Evolutionary conservation across 2,113 vertebrate species (phyloP).

Genomic region (Hymenochirus boettgeri): DNA sequence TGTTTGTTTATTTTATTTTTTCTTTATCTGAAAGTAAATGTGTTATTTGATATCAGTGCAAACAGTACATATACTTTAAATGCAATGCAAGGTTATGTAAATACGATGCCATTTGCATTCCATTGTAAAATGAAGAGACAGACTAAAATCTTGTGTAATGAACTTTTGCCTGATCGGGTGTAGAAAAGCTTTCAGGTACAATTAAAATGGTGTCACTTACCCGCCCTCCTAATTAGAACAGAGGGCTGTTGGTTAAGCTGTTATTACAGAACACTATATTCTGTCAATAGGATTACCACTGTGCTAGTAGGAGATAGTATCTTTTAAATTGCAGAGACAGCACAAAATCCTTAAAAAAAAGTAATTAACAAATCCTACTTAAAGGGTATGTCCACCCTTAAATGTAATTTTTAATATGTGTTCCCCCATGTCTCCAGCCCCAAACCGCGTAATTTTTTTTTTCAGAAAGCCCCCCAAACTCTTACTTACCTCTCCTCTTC

Average conservation of each 20-base stretch:
- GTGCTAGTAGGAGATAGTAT: constrained; percentile 26
- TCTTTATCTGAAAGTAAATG: too few species aligned
- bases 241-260: constrained; percentile 30
- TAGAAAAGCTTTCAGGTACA: constrained; percentile 32
- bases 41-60: too few species aligned
- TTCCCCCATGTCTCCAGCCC: too few species aligned
- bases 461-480: too few species aligned
- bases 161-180: constrained; percentile 16
- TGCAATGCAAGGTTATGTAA: too few species aligned
- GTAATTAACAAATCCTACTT: too few species aligned
- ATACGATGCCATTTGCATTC: neutral
- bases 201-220: constrained; percentile 33
- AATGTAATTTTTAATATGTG: too few species aligned
- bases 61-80: neutral
- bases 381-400: too few species aligned
- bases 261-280: constrained; percentile 30
- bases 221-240: constrained; percentile 33
- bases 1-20: too few species aligned
- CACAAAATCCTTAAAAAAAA: neutral
- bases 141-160: constrained; percentile 1
- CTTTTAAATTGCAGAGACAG: neutral
- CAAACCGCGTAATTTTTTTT: too few species aligned
- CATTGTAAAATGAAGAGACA: neutral
- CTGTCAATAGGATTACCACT: constrained; percentile 37
- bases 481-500: too few species aligned